Percentiles rank a stretch among this genome's conserved stretches.
Evolutionary conservation across 2,113 vertebrate genomes (phyloP).

Genomic region (Nothocercus nigrocapillus): DNA sequence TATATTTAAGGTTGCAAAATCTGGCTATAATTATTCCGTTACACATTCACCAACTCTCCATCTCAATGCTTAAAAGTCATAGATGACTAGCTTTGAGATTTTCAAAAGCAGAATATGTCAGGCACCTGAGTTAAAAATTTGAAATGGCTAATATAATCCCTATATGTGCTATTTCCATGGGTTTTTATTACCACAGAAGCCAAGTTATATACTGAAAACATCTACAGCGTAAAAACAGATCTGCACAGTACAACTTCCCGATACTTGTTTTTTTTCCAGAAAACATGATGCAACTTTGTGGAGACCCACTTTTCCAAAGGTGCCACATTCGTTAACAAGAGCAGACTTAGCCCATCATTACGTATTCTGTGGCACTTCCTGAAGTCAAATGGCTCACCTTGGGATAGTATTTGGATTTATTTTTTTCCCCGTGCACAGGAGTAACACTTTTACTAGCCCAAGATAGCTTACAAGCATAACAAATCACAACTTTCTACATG

Average conservation of each 20-base stretch:
- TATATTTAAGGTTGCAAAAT: not conserved
- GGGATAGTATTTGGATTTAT: not conserved
- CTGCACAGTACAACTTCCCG: not conserved
- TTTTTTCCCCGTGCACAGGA: not conserved
- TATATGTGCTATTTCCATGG: not conserved
- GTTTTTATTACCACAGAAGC: not conserved
- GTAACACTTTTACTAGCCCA: not conserved
- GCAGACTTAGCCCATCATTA: not conserved
- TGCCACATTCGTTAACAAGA: not conserved
- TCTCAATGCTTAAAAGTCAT: not conserved
- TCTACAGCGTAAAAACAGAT: not conserved
- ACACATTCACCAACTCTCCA: not conserved
- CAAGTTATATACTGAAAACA: not conserved
- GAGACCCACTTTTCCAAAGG: too few relatives aligned
- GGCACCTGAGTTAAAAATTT: not conserved
- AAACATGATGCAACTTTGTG: not conserved
- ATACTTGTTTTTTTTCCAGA: too few relatives aligned
- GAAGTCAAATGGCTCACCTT: not conserved
- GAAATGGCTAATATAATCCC: not conserved
- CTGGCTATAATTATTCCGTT: not conserved
- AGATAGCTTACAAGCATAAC: too few relatives aligned
- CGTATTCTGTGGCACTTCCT: too few relatives aligned
- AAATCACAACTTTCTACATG: not conserved
- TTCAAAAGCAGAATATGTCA: not conserved
- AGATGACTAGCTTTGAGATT: not conserved